Percentiles rank a stretch among this genome's conserved stretches.
Conservation (phyloP, 2,797 vertebrate genomes). For the Halcyon leucocephala region DNA sequence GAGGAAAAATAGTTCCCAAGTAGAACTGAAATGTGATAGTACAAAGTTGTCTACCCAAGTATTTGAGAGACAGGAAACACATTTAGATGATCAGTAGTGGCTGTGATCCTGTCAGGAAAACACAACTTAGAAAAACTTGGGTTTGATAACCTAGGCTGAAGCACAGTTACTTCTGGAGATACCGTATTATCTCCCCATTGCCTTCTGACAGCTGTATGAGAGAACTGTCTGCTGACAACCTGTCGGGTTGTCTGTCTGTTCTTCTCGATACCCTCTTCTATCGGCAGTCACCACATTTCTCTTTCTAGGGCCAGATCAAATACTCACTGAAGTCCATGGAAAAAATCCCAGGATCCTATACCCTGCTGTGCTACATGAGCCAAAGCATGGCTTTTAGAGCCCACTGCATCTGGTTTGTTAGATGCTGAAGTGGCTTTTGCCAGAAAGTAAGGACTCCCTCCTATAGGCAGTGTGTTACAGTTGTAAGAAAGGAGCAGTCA, state of each 20-base stretch:
- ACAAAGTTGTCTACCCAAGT: not conserved
- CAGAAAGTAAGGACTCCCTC: not conserved
- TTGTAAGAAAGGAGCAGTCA: not conserved
- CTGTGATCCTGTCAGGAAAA: conserved; percentile 4
- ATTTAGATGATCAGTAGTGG: not conserved
- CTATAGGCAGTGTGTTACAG: not conserved
- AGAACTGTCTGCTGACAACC: not conserved
- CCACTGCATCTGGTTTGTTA: not conserved
- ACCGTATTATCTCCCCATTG: not conserved
- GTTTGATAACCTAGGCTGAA: not conserved
- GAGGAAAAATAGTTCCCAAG: not conserved
- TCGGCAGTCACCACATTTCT: not conserved
- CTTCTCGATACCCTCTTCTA: not conserved
- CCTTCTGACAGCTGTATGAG: not conserved
- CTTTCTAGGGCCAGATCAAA: not conserved
- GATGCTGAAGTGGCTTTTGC: conserved; percentile 20
- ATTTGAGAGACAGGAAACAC: not conserved
- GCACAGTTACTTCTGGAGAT: not conserved
- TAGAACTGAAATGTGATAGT: not conserved
- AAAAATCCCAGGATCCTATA: not conserved
- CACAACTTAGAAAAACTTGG: not conserved
- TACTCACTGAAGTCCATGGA: not conserved
- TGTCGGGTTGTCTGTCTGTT: fast-evolving
- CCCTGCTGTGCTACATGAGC: not conserved
- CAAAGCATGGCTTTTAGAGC: not conserved